Evolutionary conservation across 2,888 invertebrate genomes (phyloP).

Genomic region (Ecdyonurus torrentis): DNA sequence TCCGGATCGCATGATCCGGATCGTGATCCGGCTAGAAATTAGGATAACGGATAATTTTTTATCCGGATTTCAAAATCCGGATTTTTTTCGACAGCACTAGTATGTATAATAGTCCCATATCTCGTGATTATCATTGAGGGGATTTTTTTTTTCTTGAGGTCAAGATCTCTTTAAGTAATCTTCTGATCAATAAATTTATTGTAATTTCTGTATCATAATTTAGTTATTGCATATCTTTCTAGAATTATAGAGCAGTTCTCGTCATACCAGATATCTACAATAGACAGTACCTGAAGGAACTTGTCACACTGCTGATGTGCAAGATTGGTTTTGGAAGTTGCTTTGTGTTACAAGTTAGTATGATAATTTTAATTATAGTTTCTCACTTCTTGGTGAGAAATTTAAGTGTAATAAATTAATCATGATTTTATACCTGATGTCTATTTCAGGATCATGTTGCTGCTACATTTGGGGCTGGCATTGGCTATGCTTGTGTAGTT

Average conservation of each 20-base stretch:
- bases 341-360: conserved; percentile 58
- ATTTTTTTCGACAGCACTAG: no score
- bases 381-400: conserved; percentile 34
- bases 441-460: conserved; percentile 58
- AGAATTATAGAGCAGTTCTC: conserved; percentile 71
- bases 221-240: conserved; percentile 34
- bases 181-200: no score
- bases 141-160: no score
- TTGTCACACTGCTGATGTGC: conserved; percentile 60
- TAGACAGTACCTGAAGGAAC: conserved; percentile 65
- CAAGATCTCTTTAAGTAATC: no score
- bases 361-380: conserved; percentile 19
- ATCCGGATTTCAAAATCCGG: no score
- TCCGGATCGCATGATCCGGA: no score
- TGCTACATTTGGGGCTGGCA: conserved; percentile 67
- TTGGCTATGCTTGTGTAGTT: conserved; percentile 80
- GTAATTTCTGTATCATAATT: not conserved
- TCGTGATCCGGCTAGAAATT: no score
- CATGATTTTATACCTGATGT: conserved; percentile 11
- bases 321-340: conserved; percentile 76
- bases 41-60: no score
- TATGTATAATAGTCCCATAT: no score
- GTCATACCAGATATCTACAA: conserved; percentile 83
- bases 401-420: conserved; percentile 22
- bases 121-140: no score